Percentiles rank a stretch among this genome's conserved stretches.
phyloP scores from a whole-genome alignment of 1,140 invertebrate species.

The Pantala flavescens region DNA sequence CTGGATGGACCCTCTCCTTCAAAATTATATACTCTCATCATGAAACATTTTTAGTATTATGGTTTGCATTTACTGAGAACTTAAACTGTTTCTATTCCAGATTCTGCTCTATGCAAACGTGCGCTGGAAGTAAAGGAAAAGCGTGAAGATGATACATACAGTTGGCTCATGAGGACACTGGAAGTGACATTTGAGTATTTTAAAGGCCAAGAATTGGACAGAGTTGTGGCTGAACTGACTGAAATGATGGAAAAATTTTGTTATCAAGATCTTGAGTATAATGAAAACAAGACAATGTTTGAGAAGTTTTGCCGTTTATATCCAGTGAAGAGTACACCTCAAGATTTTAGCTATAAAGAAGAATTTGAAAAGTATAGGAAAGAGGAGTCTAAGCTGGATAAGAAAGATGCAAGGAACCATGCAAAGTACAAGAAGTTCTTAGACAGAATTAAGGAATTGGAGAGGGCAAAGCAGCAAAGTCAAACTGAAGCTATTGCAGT shows the following conservation, averaged over 20 bases:
- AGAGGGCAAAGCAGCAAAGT: background rate
- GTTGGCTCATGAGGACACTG: background rate
- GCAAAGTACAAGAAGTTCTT: background rate
- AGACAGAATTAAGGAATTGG: background rate
- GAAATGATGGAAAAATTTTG: background rate
- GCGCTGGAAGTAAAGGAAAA: background rate
- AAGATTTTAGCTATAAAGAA: background rate
- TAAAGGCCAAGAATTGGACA: background rate
- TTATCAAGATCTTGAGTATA: background rate
- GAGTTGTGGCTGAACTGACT: background rate
- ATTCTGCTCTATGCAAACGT: background rate
- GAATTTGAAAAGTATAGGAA: background rate
- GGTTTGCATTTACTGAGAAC: too few relatives aligned
- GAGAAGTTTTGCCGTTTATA: background rate
- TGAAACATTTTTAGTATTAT: too few relatives aligned
- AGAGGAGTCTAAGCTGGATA: background rate
- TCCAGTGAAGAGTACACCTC: background rate
- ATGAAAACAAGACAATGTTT: background rate
- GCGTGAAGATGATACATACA: background rate
- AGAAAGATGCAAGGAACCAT: background rate
- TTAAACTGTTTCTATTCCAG: background rate
- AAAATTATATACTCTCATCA: too few relatives aligned
- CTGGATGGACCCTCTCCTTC: too few relatives aligned
- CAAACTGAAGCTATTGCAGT: background rate
- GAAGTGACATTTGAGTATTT: background rate